Percentiles rank a stretch among this genome's conserved stretches.
Evolutionary conservation across 2,888 invertebrate species (phyloP).

Genomic region (Dryadula phaetusa): DNA sequence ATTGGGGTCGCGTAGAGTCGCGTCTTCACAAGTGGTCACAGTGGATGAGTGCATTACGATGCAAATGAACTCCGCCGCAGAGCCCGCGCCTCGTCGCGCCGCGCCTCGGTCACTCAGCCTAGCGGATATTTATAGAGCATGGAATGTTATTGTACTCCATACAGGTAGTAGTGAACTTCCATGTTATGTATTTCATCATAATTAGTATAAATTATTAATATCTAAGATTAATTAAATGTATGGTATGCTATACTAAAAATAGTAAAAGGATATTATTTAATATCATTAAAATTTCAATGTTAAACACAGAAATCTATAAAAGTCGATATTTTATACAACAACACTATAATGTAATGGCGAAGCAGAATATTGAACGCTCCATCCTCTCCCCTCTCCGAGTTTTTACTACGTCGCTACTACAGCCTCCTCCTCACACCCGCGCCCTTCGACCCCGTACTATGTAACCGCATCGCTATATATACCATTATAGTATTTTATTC

Average conservation of each 20-base stretch:
- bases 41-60: slow-evolving; percentile 58
- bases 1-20: slow-evolving; percentile 3
- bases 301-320: not conserved
- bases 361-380: slow-evolving; percentile 64
- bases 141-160: slow-evolving; percentile 75
- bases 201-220: not conserved
- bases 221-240: not conserved
- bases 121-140: slow-evolving; percentile 70
- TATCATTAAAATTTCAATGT: not conserved
- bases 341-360: slow-evolving; percentile 51
- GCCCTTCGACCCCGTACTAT: slow-evolving; percentile 56
- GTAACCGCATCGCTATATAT: slow-evolving; percentile 48
- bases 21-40: slow-evolving; percentile 47
- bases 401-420: slow-evolving; percentile 75
- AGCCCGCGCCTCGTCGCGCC: slow-evolving; percentile 48
- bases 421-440: slow-evolving; percentile 62
- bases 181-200: not conserved
- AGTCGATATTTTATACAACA: slow-evolving; percentile 35
- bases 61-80: slow-evolving; percentile 72
- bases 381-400: slow-evolving; percentile 52
- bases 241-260: not conserved
- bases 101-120: slow-evolving; percentile 57
- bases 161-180: slow-evolving; percentile 46
- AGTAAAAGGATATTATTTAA: not conserved
- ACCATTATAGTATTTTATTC: slow-evolving; percentile 1